phyloP scores from a whole-genome alignment of 2,888 invertebrate species.

The Tyria jacobaeae region DNA sequence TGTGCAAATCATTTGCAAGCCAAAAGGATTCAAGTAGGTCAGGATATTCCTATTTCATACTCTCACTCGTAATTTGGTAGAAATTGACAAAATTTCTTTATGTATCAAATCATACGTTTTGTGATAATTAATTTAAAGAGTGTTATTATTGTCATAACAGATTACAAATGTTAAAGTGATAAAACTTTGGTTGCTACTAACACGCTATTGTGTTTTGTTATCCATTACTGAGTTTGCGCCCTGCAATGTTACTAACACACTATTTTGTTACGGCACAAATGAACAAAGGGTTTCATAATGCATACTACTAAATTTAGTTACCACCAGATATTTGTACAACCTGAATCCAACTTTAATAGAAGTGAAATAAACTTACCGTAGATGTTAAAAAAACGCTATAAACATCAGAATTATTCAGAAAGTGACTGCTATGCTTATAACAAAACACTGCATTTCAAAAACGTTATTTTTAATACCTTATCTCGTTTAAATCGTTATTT shows the following conservation, averaged over 20 bases:
- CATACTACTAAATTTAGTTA: background rate
- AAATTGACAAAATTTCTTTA: constrained; percentile 61
- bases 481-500: background rate
- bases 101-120: constrained; percentile 48
- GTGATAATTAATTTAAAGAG: constrained; percentile 52
- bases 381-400: background rate
- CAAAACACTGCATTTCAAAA: background rate
- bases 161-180: constrained; percentile 47
- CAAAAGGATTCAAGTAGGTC: constrained; percentile 42
- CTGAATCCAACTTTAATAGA: background rate
- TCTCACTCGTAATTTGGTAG: constrained; percentile 54
- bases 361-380: background rate
- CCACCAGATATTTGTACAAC: constrained; percentile 2
- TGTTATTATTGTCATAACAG: constrained; percentile 67
- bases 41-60: constrained; percentile 47
- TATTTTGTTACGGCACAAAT: constrained; percentile 19
- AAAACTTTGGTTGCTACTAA: constrained; percentile 45
- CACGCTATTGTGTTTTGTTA: constrained; percentile 35
- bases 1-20: constrained; percentile 49
- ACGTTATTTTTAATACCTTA: background rate
- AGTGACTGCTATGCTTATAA: background rate
- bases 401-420: constrained; percentile 8
- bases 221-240: constrained; percentile 27
- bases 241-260: constrained; percentile 27
- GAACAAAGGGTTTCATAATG: background rate